Evolutionary conservation across 2,797 vertebrate species (phyloP).

Genomic region (Psittacula echo): DNA sequence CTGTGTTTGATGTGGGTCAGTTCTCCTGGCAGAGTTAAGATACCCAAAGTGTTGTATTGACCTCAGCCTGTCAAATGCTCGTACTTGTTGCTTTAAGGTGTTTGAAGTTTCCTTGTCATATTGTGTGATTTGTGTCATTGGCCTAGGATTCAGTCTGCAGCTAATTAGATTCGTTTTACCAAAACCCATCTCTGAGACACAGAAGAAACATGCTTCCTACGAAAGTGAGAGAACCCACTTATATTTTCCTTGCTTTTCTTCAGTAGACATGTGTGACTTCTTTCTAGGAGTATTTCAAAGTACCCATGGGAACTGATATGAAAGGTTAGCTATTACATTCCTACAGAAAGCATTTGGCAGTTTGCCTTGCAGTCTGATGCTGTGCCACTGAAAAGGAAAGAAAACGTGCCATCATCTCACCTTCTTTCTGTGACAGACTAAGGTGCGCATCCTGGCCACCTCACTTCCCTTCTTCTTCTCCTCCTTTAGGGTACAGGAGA

Average conservation of each 20-base stretch:
- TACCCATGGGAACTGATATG: constrained; percentile 1
- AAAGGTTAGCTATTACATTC: constrained; percentile 38
- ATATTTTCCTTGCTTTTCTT: constrained; percentile 29
- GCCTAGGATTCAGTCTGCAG: background rate
- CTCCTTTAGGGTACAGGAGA: background rate
- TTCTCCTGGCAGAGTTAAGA: background rate
- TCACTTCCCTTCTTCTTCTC: background rate
- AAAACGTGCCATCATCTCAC: background rate
- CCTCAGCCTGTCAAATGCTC: background rate
- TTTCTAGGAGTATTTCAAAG: constrained; percentile 44
- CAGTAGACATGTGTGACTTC: background rate
- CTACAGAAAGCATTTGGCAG: background rate
- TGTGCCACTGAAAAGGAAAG: constrained; percentile 2
- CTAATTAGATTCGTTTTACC: background rate
- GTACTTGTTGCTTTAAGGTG: background rate
- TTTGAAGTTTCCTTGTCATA: background rate
- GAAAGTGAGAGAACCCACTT: background rate
- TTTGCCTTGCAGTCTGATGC: constrained; percentile 16
- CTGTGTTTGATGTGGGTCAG: background rate
- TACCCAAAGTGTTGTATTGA: background rate
- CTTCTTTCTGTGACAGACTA: background rate
- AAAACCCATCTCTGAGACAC: background rate
- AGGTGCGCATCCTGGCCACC: background rate
- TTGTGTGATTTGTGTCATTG: background rate
- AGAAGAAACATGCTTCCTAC: background rate